Conservation (phyloP, 1,140 invertebrate genomes). For the Diachasma alloeum region DNA sequence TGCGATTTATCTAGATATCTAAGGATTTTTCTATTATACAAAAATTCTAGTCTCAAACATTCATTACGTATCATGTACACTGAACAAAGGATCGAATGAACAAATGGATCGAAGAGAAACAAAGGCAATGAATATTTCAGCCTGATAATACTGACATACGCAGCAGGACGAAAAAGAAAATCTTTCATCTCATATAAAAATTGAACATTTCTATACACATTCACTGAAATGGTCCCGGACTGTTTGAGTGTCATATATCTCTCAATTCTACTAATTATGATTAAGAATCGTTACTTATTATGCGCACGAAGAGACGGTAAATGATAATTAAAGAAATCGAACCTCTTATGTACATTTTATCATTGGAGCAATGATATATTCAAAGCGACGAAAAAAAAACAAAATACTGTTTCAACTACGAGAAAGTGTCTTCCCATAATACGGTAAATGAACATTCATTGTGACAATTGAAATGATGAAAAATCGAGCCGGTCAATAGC, state of each 20-base stretch:
- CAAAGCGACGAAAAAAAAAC: slow-evolving; percentile 10
- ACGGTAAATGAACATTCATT: not conserved
- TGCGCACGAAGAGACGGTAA: not conserved
- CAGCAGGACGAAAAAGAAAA: not conserved
- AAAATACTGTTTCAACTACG: slow-evolving; percentile 25
- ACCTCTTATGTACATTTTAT: slow-evolving; percentile 5
- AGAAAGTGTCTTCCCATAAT: not conserved
- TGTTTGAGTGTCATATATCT: slow-evolving; percentile 3
- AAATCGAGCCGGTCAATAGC: not conserved
- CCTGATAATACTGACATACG: slow-evolving; percentile 24
- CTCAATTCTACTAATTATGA: not conserved
- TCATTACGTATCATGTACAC: not conserved
- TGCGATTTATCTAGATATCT: not conserved
- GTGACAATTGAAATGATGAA: not conserved
- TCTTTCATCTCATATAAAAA: slow-evolving; percentile 7
- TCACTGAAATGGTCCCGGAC: slow-evolving; percentile 15
- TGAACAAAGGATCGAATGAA: not conserved
- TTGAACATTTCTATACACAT: not conserved
- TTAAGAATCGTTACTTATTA: slow-evolving; percentile 4
- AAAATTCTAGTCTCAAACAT: not conserved
- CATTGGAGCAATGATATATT: not conserved
- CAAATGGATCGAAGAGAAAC: not conserved
- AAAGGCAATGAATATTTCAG: not conserved
- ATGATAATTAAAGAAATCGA: slow-evolving; percentile 2
- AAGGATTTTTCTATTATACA: not conserved